Base-by-base conservation (phyloP, 1,140 invertebrate species). In the Drosophila pallidifrons region DNA sequence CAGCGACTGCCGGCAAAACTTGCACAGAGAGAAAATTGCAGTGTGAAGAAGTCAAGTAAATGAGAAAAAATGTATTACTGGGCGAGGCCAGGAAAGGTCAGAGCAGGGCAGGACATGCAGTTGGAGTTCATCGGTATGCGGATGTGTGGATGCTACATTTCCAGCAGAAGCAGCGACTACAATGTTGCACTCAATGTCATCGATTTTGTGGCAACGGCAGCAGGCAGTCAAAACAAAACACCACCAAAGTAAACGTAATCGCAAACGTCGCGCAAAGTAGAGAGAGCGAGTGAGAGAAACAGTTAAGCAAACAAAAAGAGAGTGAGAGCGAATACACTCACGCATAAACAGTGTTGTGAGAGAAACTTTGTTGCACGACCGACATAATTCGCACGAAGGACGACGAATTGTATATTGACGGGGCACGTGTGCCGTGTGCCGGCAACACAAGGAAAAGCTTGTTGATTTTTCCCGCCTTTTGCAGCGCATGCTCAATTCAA, bases 171-270 rank as follows among this genome's bases (percentile, higher is more conserved):
- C 77, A 57, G 63, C 63, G 15, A 2, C 80, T 81, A 92, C 86
- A 86, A 75, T 91, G 91, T 92, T 92, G 90, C 91, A 75, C 91
- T 92, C 91, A 91, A 92, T 92, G 91, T 91, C 91, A 91, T 91
- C 90, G 90, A 91, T 91, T 91, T 91, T 90, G 49, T 76, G 65
- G 30, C 10, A 7, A 1, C 59, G 20, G 30, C 52, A 35, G 11
- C 13, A 25, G 20, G 13, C 72, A 82, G 79, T 77, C 81, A 82
- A 74, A 80, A 87, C 88, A 80, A 90, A 82, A 71, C 59, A 75
- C 81, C 72, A 75, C 74, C 79, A 59, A 76, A 73, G 75, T 77
- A 67, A 86, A 41, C 43, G 67, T 32, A 16, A 30, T 25, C 16
- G 38, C 8, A 30, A 4, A 3, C 55, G 71, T 43, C 38, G 65